These are phyloP conservation scores for Dicerorhinus sumatrensis DNA, from an alignment of 2,113 vertebrate species.

Conservation along the genomic window DNA sequence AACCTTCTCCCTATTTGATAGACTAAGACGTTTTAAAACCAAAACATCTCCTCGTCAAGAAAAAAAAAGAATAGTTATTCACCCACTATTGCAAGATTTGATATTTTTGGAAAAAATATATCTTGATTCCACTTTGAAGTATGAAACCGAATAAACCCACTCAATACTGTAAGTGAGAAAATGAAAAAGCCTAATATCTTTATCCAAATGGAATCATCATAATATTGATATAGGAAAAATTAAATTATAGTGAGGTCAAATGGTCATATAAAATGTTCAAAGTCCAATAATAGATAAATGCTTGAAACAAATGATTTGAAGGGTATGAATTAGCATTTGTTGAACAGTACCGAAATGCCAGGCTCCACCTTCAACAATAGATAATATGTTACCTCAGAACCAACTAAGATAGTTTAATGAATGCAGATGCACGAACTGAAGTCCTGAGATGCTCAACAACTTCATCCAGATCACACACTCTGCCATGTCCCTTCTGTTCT, in stretches of 20 bases:
- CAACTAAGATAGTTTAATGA: neutral
- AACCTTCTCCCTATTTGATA: neutral
- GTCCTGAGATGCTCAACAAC: neutral
- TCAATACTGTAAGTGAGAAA: neutral
- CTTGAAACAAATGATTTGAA: neutral
- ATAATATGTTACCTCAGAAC: neutral
- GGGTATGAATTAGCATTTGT: neutral
- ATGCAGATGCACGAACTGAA: neutral
- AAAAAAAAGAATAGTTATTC: neutral
- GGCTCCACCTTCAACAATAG: neutral
- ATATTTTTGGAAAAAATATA: neutral
- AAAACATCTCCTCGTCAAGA: neutral
- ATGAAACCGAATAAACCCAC: neutral
- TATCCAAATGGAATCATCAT: neutral
- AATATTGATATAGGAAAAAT: neutral
- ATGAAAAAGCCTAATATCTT: neutral
- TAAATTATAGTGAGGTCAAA: neutral
- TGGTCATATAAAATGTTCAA: neutral
- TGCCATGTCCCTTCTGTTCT: neutral
- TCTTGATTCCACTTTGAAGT: neutral
- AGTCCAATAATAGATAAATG: neutral
- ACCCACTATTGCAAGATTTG: neutral
- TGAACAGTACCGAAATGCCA: neutral
- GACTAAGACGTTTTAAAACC: neutral
- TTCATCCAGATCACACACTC: accelerated